Evolutionary conservation across 2,888 invertebrate species (phyloP).

Genomic region (Agrenia bidenticulata): DNA sequence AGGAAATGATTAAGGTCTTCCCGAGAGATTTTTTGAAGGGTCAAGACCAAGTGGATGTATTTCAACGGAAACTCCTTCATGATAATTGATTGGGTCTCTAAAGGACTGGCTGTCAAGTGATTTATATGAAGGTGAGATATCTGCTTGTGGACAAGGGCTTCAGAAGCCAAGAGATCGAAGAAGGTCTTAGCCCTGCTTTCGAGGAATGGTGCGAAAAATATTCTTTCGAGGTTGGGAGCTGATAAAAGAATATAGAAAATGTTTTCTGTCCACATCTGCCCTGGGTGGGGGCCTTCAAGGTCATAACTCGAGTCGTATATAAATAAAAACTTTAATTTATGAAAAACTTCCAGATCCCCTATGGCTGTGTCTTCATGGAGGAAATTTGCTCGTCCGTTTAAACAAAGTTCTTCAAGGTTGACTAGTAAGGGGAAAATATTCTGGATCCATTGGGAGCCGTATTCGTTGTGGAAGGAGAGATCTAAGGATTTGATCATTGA

Average conservation of each 20-base stretch:
- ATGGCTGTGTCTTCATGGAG: conserved; percentile 29
- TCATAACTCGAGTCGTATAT: conserved; percentile 39
- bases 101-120: conserved; percentile 25
- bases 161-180: conserved; percentile 29
- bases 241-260: conserved; percentile 30
- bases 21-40: conserved; percentile 8
- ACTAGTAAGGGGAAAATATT: conserved; percentile 20
- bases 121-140: conserved; percentile 35
- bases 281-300: conserved; percentile 25
- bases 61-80: conserved; percentile 28
- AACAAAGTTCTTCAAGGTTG: conserved; percentile 31
- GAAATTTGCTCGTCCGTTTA: conserved; percentile 34
- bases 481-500: conserved; percentile 26
- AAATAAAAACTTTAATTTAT: conserved; percentile 30
- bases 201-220: conserved; percentile 34
- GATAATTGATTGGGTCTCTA: conserved; percentile 21
- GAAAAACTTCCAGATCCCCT: conserved; percentile 18
- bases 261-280: conserved; percentile 36
- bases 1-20: conserved; percentile 22
- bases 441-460: conserved; percentile 17
- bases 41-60: conserved; percentile 35
- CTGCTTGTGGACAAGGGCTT: conserved; percentile 14
- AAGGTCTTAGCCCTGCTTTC: conserved; percentile 34
- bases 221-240: conserved; percentile 23
- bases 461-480: conserved; percentile 36